Evolutionary conservation across 2,888 invertebrate genomes (phyloP).

Genomic region (Tethea ocularis): DNA sequence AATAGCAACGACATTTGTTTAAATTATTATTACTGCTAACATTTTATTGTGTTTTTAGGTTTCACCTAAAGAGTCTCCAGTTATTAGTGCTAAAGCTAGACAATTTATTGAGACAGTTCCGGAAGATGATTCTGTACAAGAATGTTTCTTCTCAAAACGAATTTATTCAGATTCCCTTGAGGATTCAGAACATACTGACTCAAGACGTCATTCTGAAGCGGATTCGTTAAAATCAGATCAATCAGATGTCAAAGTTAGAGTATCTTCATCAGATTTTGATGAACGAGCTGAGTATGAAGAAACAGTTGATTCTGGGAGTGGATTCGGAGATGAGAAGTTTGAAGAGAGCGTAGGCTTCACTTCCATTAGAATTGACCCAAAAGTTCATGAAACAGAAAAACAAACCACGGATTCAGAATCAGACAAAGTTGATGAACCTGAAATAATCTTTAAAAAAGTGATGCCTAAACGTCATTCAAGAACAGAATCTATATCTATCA

Average conservation of each 20-base stretch:
- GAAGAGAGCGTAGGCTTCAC: constrained; percentile 77
- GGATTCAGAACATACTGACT: constrained; percentile 80
- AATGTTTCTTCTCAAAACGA: constrained; percentile 81
- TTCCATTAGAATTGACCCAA: constrained; percentile 68
- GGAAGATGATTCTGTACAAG: constrained; percentile 81
- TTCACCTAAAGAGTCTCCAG: constrained; percentile 75
- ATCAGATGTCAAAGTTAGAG: constrained; percentile 75
- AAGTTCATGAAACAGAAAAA: constrained; percentile 58
- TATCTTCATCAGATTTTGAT: constrained; percentile 79
- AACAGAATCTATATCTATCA: constrained; percentile 75
- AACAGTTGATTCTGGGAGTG: constrained; percentile 77
- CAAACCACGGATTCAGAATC: constrained; percentile 62
- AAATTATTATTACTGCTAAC: constrained; percentile 15
- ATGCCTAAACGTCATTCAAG: constrained; percentile 76
- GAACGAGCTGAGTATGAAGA: constrained; percentile 79
- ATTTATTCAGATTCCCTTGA: constrained; percentile 81
- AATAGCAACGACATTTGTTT: not conserved
- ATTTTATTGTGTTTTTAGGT: constrained; percentile 38
- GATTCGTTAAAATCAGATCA: constrained; percentile 81
- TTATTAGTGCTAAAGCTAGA: constrained; percentile 79
- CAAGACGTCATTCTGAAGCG: constrained; percentile 78
- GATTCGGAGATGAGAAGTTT: constrained; percentile 79
- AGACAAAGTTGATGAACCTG: constrained; percentile 61
- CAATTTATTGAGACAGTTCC: constrained; percentile 83
- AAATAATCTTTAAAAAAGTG: constrained; percentile 74